phyloP scores from a whole-genome alignment of 1,140 invertebrate species.

The Drosophila fuyamai region DNA sequence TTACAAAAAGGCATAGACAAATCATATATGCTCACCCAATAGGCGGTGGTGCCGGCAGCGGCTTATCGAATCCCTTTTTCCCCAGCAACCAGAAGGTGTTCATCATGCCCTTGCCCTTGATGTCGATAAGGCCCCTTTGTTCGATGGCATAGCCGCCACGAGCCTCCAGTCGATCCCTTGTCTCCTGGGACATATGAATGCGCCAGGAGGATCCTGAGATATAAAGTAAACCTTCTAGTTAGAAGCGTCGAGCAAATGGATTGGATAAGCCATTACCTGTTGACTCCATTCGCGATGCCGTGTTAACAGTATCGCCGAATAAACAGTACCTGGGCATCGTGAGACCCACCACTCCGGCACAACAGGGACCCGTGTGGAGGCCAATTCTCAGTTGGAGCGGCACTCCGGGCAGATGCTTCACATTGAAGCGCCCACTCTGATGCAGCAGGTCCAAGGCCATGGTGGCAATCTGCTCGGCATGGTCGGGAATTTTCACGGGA shows the following conservation, averaged over 20 bases:
- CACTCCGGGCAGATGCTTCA: slow-evolving; percentile 92
- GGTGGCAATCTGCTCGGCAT: slow-evolving; percentile 92
- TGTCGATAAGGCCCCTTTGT: slow-evolving; percentile 91
- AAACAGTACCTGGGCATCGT: slow-evolving; percentile 96
- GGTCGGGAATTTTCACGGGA: slow-evolving; percentile 91
- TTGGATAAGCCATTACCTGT: slow-evolving; percentile 87
- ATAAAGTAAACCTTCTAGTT: neutral
- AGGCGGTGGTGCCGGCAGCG: slow-evolving; percentile 91
- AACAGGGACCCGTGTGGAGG: slow-evolving; percentile 92
- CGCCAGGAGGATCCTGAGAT: slow-evolving; percentile 90
- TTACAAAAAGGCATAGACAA: too few relatives aligned
- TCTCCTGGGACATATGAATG: slow-evolving; percentile 92
- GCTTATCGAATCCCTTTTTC: slow-evolving; percentile 94
- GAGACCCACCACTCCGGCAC: slow-evolving; percentile 93
- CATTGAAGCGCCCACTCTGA: slow-evolving; percentile 93
- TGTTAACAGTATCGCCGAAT: slow-evolving; percentile 97
- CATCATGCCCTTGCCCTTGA: slow-evolving; percentile 96
- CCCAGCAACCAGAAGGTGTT: slow-evolving; percentile 96
- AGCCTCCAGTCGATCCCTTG: slow-evolving; percentile 90
- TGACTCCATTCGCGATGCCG: slow-evolving; percentile 94
- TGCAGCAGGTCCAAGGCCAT: slow-evolving; percentile 95
- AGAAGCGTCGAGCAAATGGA: neutral
- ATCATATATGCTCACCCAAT: slow-evolving; percentile 88
- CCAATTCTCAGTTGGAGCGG: slow-evolving; percentile 92
- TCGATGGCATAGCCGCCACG: slow-evolving; percentile 93